Evolutionary conservation across 2,888 invertebrate genomes (phyloP).

Genomic region (Arge pagana): DNA sequence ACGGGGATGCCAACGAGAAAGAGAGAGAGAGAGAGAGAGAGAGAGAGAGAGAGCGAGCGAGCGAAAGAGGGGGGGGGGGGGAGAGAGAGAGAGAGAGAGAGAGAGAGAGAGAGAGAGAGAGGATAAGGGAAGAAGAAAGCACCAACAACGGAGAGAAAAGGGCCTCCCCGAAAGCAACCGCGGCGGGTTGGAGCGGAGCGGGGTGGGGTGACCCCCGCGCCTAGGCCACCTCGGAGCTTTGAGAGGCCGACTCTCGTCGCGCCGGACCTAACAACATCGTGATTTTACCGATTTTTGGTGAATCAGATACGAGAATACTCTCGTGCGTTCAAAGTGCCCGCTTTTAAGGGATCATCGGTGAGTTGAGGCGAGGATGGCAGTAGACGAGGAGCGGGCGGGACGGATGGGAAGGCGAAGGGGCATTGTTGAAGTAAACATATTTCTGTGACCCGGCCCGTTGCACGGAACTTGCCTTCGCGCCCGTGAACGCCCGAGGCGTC

Average conservation of each 20-base stretch:
- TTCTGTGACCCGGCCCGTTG: conserved; percentile 28
- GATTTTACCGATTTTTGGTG: conserved; percentile 44
- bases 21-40: too few species aligned
- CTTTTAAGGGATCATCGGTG: conserved; percentile 34
- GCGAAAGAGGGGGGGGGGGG: too few species aligned
- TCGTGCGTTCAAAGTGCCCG: conserved; percentile 34
- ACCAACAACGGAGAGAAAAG: conserved; percentile 12
- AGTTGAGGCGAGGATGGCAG: too few species aligned
- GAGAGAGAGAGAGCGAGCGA: too few species aligned
- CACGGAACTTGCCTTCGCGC: neutral
- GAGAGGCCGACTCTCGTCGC: conserved; percentile 25
- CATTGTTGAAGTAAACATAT: conserved; percentile 35
- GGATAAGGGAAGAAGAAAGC: conserved; percentile 8
- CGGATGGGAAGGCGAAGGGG: conserved; percentile 13
- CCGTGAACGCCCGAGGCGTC: neutral
- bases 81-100: conserved; percentile 11
- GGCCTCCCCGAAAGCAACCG: conserved; percentile 21
- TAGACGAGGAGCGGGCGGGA: conserved; percentile 19
- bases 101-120: neutral
- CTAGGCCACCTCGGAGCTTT: conserved; percentile 46
- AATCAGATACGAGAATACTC: conserved; percentile 33
- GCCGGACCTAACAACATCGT: conserved; percentile 33
- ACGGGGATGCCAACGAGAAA: too few species aligned
- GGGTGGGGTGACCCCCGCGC: conserved; percentile 27
- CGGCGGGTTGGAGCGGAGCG: too few species aligned